These are phyloP conservation scores for Bombus fervidus DNA, from an alignment of 1,140 invertebrate species.

Conservation along the genomic window DNA sequence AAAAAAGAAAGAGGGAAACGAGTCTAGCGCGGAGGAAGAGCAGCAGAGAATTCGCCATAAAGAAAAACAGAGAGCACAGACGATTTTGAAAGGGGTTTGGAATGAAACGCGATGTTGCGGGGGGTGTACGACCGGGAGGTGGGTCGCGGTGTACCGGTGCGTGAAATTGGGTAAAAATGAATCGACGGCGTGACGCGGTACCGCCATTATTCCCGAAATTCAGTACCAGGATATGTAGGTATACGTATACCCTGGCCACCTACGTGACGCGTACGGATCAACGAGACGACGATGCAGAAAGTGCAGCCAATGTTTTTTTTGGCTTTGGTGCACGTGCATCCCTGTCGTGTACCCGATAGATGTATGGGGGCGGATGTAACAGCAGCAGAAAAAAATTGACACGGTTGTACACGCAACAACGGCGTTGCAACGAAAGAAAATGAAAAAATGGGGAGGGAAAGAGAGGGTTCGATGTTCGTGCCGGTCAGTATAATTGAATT, in stretches of 20 bases:
- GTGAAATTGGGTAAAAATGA: conserved; percentile 72
- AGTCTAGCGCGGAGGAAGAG: not conserved
- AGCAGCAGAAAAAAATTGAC: not conserved
- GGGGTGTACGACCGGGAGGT: not conserved
- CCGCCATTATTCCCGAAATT: conserved; percentile 52
- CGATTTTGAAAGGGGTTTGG: conserved; percentile 8
- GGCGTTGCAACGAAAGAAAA: not conserved
- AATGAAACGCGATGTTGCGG: not conserved
- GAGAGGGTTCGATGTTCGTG: too few species aligned
- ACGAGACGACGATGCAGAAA: conserved; percentile 40
- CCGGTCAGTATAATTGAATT: conserved; percentile 6
- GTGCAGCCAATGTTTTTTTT: conserved; percentile 35
- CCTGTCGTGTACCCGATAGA: not conserved
- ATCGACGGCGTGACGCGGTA: conserved; percentile 38
- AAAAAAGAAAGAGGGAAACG: conserved; percentile 8
- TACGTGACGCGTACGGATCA: conserved; percentile 41
- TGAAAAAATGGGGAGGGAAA: too few species aligned
- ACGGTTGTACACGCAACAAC: not conserved
- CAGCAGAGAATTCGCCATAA: too few species aligned
- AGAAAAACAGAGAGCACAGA: not conserved
- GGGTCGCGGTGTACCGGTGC: conserved; percentile 57
- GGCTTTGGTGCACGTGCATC: not conserved
- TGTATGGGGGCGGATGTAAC: not conserved
- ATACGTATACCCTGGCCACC: not conserved
- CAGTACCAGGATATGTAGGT: conserved; percentile 25